A percentile compares a stretch with the other conserved stretches of the same genome.
phyloP scores from a whole-genome alignment of 2,888 invertebrate species.

The Spodoptera picta region DNA sequence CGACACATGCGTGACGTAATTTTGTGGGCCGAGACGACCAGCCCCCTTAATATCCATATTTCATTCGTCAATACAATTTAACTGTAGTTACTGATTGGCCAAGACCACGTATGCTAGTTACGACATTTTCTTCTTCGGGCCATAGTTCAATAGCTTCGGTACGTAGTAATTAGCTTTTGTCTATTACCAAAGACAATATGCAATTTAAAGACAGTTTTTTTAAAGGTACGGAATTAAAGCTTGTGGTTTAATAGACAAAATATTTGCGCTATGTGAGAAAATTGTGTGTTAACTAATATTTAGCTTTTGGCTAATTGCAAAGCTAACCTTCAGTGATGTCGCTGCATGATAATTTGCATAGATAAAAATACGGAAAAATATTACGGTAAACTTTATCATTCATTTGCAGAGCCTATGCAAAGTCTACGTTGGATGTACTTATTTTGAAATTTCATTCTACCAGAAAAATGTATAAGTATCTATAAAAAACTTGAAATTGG shows the following conservation, averaged over 20 bases:
- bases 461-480: no score
- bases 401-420: slow-evolving; percentile 11
- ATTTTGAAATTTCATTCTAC: no score
- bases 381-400: slow-evolving; percentile 10
- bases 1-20: slow-evolving; percentile 34
- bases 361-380: slow-evolving; percentile 25
- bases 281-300: slow-evolving; percentile 10
- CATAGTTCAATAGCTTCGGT: slow-evolving; percentile 10
- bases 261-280: no score
- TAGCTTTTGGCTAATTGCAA: slow-evolving; percentile 67
- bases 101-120: slow-evolving; percentile 20
- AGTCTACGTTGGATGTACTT: no score
- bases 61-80: slow-evolving; percentile 37
- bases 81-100: slow-evolving; percentile 8
- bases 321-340: slow-evolving; percentile 62
- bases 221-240: background rate
- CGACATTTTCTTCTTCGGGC: slow-evolving; percentile 15
- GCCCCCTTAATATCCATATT: slow-evolving; percentile 34
- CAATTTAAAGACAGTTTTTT: slow-evolving; percentile 22
- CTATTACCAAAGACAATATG: slow-evolving; percentile 69
- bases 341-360: slow-evolving; percentile 6
- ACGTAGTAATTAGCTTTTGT: slow-evolving; percentile 57
- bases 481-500: no score
- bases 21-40: slow-evolving; percentile 40
- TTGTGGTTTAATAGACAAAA: no score